These are phyloP conservation scores for Lophotis ruficrista DNA, from an alignment of 2,113 vertebrate species.

Conservation along the genomic window DNA sequence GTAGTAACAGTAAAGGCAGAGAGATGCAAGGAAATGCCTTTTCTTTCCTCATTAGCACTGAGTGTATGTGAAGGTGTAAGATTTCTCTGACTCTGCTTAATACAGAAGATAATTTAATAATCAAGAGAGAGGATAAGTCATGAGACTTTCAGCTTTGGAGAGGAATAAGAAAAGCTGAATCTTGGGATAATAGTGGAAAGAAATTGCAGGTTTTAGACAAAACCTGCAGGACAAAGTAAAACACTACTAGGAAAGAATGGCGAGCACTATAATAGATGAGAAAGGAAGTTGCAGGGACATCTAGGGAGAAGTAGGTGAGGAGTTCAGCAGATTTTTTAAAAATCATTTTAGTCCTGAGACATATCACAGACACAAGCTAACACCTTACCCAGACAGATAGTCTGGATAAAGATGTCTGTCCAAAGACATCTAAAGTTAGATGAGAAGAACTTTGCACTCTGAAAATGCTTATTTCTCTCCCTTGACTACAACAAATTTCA, in stretches of 20 bases:
- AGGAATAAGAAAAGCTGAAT: background rate
- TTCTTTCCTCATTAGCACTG: background rate
- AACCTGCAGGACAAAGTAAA: background rate
- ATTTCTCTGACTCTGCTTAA: background rate
- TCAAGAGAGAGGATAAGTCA: background rate
- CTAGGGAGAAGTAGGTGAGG: background rate
- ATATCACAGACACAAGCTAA: background rate
- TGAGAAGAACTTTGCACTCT: background rate
- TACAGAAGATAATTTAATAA: background rate
- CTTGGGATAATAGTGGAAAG: background rate
- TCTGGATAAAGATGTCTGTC: background rate
- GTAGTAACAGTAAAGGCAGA: background rate
- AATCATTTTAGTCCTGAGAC: background rate
- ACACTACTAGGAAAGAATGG: background rate
- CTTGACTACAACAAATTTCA: background rate
- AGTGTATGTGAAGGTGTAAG: background rate
- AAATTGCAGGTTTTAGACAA: background rate
- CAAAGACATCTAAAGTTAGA: background rate
- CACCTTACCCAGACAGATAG: background rate
- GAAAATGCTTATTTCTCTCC: too few species aligned
- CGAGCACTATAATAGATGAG: background rate
- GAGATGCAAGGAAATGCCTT: background rate
- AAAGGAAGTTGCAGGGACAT: background rate
- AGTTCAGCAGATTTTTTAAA: background rate
- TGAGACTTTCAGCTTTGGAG: background rate